Base-by-base conservation (phyloP, 2,113 vertebrate species). In the Brachirus orientalis region DNA sequence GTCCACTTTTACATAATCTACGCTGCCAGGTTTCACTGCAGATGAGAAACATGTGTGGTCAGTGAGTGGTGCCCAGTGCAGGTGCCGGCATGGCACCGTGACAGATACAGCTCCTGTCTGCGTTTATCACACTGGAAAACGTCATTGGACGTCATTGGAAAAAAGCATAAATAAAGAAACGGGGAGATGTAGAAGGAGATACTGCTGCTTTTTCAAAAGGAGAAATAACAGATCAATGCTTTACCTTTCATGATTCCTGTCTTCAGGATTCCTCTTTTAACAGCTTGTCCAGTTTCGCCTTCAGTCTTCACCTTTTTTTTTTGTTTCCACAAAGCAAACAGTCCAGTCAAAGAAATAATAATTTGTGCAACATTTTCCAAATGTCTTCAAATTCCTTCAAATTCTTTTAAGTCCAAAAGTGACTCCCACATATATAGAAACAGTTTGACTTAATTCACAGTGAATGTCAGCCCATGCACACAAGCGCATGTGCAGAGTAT, bases 181-280 rank as follows among this genome's bases (percentile, higher is more conserved):
- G 36, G 11, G 1, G 57, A 7, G 35, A 17, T 20, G 47, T 0
- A 54, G 43, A 3, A 28, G 28, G 28, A 28, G 28, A 28, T 5
- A 28, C 22, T n/a, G 1, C 12, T 1, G 40, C 14, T 43, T 12
- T 12, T 43, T n/a, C n/a, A 43, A 4, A 4, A 12, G 40, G 10
- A 18, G n/a, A 17, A 55, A 19, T 16, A 17, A 55, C 50, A 56
- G 19, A 43, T 17, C 60, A 14, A 46, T 7, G 40, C 16, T 56
- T 72, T 90, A 94, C 93, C 93, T 93, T 94, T 94, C 93, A 94
- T 94, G 85, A 58, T 89, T 89, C 71, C 50, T 68, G 63, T 13
- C 19, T n/a, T 70, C 20, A 44, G 72, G 40, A 44, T 37, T 53
- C 54, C 63, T 51, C 14, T 61, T 6, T n/a, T 47, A 33, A 52